Percentiles rank a stretch among this genome's conserved stretches.
Conservation (phyloP, 2,888 invertebrate species). For the Erpobdella octoculata region DNA sequence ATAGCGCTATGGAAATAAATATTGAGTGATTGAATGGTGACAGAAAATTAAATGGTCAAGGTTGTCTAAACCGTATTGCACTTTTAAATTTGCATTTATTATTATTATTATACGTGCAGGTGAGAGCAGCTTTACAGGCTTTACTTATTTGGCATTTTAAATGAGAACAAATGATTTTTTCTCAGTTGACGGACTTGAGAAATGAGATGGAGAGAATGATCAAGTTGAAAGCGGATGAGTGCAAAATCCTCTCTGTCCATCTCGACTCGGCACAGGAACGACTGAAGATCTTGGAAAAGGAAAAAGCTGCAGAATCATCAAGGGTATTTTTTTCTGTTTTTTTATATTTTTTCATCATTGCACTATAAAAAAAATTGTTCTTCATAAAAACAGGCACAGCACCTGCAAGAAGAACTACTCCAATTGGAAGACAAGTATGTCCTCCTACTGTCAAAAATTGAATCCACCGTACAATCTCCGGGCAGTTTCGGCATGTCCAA, state of each 20-base stretch:
- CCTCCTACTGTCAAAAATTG: conserved; percentile 20
- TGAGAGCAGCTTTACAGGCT: too few relatives aligned
- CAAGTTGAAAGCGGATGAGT: conserved; percentile 67
- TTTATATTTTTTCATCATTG: too few relatives aligned
- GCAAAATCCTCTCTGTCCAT: conserved; percentile 69
- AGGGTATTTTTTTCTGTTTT: conserved; percentile 8
- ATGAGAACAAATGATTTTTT: too few relatives aligned
- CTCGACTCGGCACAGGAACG: conserved; percentile 83
- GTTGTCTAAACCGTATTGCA: too few relatives aligned
- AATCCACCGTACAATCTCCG: background rate
- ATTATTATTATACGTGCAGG: too few relatives aligned
- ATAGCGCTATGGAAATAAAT: too few relatives aligned
- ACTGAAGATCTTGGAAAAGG: conserved; percentile 71
- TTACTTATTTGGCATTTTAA: too few relatives aligned
- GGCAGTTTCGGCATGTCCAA: background rate
- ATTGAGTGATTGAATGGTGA: too few relatives aligned
- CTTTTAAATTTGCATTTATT: too few relatives aligned
- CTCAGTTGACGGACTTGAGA: conserved; percentile 59
- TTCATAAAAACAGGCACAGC: conserved; percentile 3
- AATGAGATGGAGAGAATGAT: conserved; percentile 75
- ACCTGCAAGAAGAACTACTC: conserved; percentile 19
- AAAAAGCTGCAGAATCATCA: conserved; percentile 58
- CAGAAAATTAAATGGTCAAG: too few relatives aligned
- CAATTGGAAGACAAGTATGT: conserved; percentile 29
- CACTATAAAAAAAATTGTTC: background rate